These are phyloP conservation scores for Shinisaurus crocodilurus DNA, from an alignment of 2,113 vertebrate species.

Conservation along the genomic window DNA sequence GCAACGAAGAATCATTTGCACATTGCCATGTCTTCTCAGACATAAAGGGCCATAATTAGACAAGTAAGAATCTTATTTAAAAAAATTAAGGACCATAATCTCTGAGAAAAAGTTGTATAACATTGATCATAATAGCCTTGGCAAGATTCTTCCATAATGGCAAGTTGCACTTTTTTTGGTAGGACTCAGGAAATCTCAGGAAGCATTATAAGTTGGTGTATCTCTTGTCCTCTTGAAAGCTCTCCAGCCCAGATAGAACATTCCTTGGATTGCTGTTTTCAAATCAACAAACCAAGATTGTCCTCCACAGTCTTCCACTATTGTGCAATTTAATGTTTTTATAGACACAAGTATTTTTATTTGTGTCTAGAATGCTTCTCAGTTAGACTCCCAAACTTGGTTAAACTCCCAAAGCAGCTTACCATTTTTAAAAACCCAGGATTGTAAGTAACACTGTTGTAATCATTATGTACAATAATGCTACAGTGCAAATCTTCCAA, in stretches of 20 bases:
- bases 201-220: not conserved
- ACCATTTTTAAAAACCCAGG: not conserved
- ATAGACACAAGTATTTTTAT: not conserved
- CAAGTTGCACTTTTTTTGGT: not conserved
- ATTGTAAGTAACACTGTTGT: not conserved
- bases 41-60: not conserved
- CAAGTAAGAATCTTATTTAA: not conserved
- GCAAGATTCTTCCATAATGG: not conserved
- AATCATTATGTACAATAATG: not conserved
- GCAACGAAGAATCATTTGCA: not conserved
- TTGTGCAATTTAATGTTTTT: not conserved
- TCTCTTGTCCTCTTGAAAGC: not conserved
- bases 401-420: too few species aligned
- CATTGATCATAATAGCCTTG: not conserved
- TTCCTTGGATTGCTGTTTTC: not conserved
- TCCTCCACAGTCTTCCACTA: not conserved
- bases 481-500: not conserved
- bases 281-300: not conserved
- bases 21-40: not conserved
- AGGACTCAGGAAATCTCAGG: not conserved
- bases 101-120: not conserved
- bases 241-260: not conserved
- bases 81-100: not conserved
- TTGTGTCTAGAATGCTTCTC: not conserved
- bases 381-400: not conserved